Base-by-base conservation (phyloP, 2,797 vertebrate genomes). In the Leucoraja ocellata region DNA sequence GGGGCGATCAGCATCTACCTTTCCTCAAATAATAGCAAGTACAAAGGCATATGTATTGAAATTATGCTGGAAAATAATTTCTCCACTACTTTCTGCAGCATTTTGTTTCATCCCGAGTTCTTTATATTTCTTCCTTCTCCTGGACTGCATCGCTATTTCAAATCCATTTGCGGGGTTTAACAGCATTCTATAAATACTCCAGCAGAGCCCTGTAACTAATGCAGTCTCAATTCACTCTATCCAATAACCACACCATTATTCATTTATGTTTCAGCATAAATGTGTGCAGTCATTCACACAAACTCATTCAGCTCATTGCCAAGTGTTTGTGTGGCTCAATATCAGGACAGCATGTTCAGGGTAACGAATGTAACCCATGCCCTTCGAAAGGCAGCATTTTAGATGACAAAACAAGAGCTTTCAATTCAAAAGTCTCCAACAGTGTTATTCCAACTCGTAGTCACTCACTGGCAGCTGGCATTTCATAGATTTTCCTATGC, bases 201-300 rank as follows among this genome's bases (percentile, higher is more conserved):
- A 54, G 10, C 6, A 54, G 71, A 92, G 90, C 71, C 39, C 71
- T 76, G 90, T 92, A 92, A 92, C 71, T 92, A 92, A 76, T 92
- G 90, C n/a, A 54, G 36, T 46, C 73, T 16, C 90, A 58, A 39
- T 76, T 28, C 25, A 74, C 23, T 92, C 90, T 23, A 92, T 46
- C 90, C 90, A 76, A 54, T 92, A 28, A 54, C 71, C 39, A 92
- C 71, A 92, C 71, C 65, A 92, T 36, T 54, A 46, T 54, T 91
- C 68, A 46, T 91, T 91, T 91, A 14, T 46, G 25, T 23, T 54
- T 21, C 76, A 13, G 90, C 36, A 39, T 18, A 91, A 73, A 54
- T 74, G 76, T 23, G 16, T 92, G 39, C 23, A 58, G 71, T 76
- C 71, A 92, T 71, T 76, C 25, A 54, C 36, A 54, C 2, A 88